These are phyloP conservation scores for Jacana jacana DNA, from an alignment of 2,113 vertebrate species.

Conservation along the genomic window DNA sequence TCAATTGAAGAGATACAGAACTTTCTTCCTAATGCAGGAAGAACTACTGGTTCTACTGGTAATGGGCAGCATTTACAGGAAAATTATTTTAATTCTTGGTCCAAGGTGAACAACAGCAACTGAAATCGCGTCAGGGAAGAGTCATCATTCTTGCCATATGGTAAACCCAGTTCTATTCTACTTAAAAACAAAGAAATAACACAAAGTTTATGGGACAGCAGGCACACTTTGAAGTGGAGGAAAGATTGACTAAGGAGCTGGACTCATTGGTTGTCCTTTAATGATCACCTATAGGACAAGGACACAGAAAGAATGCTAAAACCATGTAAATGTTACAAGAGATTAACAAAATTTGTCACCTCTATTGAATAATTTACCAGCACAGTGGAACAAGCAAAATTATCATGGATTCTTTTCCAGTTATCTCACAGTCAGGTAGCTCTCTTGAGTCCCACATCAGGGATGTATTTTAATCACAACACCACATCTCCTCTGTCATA, in stretches of 20 bases:
- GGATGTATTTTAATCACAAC: not conserved
- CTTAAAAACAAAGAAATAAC: not conserved
- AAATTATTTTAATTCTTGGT: constrained; percentile 5
- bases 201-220: not conserved
- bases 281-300: not conserved
- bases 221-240: not conserved
- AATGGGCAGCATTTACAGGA: not conserved
- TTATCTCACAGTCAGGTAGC: not conserved
- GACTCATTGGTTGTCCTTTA: not conserved
- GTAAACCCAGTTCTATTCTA: not conserved
- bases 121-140: constrained; percentile 11
- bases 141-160: not conserved
- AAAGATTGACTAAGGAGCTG: not conserved
- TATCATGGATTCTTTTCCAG: not conserved
- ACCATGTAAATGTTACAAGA: not conserved
- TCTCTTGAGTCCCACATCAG: rapidly evolving
- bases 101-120: not conserved
- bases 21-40: not conserved
- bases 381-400: not conserved
- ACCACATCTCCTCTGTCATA: not conserved
- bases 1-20: not conserved
- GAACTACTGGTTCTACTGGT: not conserved
- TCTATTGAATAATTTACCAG: not conserved
- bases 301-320: not conserved
- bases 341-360: not conserved